These are phyloP conservation scores for Hybognathus amarus DNA, from an alignment of 2,797 vertebrate genomes.

Conservation along the genomic window DNA sequence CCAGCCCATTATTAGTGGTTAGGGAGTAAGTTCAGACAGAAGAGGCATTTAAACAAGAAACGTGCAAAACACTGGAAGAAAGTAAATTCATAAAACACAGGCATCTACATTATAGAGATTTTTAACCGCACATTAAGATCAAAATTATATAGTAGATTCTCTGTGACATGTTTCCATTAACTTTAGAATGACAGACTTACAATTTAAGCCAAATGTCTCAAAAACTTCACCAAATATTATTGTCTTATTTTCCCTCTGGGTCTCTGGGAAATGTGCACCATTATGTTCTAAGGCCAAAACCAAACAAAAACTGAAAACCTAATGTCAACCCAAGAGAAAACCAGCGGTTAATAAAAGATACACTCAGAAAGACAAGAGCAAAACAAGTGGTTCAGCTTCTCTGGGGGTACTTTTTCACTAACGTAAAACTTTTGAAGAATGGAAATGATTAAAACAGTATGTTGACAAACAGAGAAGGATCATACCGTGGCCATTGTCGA, in stretches of 20 bases:
- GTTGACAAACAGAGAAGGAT: background rate
- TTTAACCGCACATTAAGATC: constrained; percentile 44
- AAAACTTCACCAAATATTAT: constrained; percentile 47
- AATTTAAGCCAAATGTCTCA: constrained; percentile 48
- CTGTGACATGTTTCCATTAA: constrained; percentile 49
- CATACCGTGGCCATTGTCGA: constrained; percentile 93
- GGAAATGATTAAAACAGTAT: constrained; percentile 8
- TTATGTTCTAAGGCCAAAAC: constrained; percentile 41
- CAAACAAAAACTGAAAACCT: constrained; percentile 52
- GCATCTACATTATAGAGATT: constrained; percentile 50
- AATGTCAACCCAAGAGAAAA: constrained; percentile 44
- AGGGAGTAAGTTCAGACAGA: constrained; percentile 66
- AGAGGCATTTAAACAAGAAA: constrained; percentile 63
- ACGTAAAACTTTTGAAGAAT: background rate
- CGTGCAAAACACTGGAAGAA: constrained; percentile 45
- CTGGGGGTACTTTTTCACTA: constrained; percentile 11
- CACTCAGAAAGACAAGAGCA: constrained; percentile 14
- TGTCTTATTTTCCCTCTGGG: constrained; percentile 17
- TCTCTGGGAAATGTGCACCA: constrained; percentile 37
- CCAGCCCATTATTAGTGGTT: constrained; percentile 68
- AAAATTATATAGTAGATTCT: constrained; percentile 47
- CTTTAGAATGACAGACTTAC: constrained; percentile 45
- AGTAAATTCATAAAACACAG: constrained; percentile 60
- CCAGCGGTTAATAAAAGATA: constrained; percentile 48
- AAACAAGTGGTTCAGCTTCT: constrained; percentile 22